These are phyloP conservation scores for Zoanthus sansibaricus DNA, from an alignment of 92 coral and sea anemone species.

Conservation along the genomic window DNA sequence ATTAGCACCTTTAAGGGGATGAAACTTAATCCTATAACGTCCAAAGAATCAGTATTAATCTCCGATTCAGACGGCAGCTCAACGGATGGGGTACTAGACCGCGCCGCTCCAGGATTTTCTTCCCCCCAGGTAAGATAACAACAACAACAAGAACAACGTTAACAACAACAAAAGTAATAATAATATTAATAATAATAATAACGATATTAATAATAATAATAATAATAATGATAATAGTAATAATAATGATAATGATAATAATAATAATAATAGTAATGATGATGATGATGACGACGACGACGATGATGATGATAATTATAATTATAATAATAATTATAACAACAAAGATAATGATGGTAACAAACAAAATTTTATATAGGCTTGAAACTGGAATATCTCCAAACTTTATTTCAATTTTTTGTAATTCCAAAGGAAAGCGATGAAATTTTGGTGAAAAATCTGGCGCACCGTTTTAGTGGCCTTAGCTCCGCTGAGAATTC, in stretches of 20 bases:
- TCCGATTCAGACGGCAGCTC: slow-evolving; percentile 8
- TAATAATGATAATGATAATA: not conserved
- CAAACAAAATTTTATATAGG: slow-evolving; percentile 1
- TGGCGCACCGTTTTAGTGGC: slow-evolving; percentile 8
- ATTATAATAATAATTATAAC: no score
- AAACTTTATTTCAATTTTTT: slow-evolving; percentile 1
- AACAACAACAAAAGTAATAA: not conserved
- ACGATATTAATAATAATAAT: no score
- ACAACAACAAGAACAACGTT: not conserved
- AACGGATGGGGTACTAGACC: slow-evolving; percentile 7
- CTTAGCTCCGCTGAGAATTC: slow-evolving; percentile 6
- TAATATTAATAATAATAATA: no score
- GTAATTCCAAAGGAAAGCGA: slow-evolving; percentile 4
- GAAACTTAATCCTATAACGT: not conserved
- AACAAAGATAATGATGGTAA: not conserved
- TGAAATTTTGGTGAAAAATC: slow-evolving; percentile 2
- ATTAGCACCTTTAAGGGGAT: slow-evolving; percentile 5
- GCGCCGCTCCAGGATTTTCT: slow-evolving; percentile 8
- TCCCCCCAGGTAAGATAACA: slow-evolving; percentile 6
- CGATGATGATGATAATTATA: not conserved
- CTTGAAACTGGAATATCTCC: slow-evolving; percentile 5
- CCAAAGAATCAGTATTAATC: slow-evolving; percentile 3
- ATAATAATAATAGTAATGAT: no score
- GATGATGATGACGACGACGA: not conserved
- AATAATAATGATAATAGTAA: no score